Conservation (phyloP, 2,888 invertebrate species). For the Punctoribates punctum region DNA sequence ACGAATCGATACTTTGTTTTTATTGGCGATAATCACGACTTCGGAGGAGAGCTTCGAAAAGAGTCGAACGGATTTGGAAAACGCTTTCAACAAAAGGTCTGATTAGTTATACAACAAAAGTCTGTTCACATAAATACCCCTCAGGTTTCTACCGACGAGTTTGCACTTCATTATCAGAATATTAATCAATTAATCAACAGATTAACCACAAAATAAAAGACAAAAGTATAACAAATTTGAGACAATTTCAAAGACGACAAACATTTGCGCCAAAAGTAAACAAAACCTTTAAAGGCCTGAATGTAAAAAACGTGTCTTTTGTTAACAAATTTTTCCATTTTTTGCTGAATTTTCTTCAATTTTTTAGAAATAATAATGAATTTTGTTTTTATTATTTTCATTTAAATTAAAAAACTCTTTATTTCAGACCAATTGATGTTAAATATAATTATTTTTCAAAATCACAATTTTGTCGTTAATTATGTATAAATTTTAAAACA, state of each 20-base stretch:
- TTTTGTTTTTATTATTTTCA: too few relatives aligned
- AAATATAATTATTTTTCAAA: too few relatives aligned
- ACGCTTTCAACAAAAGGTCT: not conserved
- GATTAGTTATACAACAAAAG: not conserved
- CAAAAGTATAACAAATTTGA: not conserved
- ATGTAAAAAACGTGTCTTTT: too few relatives aligned
- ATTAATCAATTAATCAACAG: not conserved
- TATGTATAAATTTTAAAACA: too few relatives aligned
- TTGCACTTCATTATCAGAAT: conserved; percentile 24
- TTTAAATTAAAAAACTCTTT: too few relatives aligned
- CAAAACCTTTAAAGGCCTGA: too few relatives aligned
- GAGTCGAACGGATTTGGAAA: conserved; percentile 31
- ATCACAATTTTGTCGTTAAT: too few relatives aligned
- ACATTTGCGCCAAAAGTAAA: too few relatives aligned
- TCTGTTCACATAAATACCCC: not conserved
- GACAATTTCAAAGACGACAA: not conserved
- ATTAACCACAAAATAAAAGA: not conserved
- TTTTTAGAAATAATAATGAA: too few relatives aligned
- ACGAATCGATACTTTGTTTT: conserved; percentile 12
- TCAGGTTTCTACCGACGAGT: not conserved
- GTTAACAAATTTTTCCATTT: too few relatives aligned
- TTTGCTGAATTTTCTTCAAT: too few relatives aligned
- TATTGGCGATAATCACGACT: conserved; percentile 6
- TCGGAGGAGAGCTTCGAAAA: not conserved
- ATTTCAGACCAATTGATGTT: too few relatives aligned